Evolutionary conservation across 2,113 vertebrate genomes (phyloP), one percentile per base, ranked within the genome.

Genomic region (Phainopepla nitens): DNA sequence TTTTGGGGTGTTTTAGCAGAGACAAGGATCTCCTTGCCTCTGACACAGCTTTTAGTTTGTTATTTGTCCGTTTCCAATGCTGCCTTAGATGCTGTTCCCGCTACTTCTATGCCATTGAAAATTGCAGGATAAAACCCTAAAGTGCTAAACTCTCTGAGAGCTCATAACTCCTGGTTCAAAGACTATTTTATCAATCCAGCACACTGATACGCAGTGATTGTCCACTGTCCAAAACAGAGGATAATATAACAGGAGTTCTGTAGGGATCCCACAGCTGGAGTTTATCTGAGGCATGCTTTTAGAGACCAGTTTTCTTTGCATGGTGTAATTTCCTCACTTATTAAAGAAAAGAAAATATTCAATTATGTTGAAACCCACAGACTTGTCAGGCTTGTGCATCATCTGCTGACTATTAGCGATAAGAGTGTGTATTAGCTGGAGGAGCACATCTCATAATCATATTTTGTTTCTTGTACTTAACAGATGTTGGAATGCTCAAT

Each of bases 401-500:
- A 71, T 79, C 61, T 91, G 41, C 33, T 13, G 10, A 23, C 69
- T 51, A 12, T 78, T 56, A 36, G 22, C 1, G 3, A 33, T 17
- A 31, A 25, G 36, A 35, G 39, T 15, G 15, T 36, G 15, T 29
- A 41, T 83, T 66, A 81, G 33, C 33, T 83, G 71, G 24, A 86
- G 65, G 6, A 87, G 6, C 53, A 41, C 51, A 87, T 53, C n/a
- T 28, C 45, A 47, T n/a, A 79, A 10, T 3, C 25, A 51, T 19
- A 24, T 80, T 93, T 71, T 47, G 3, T 80, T 65, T 49, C 41
- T 65, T 56, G 15, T 50, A 13, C 41, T 42, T 56, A 13, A 7
- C 28, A 61, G 6, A 28, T 50, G 28, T 41, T 53, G 64, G 21
- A 64, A 19, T 47, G 62, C 97, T 98, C 66, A 98, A 39, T 39